phyloP scores from a whole-genome alignment of 2,888 invertebrate species.

The Stenolophus ochropezus region DNA sequence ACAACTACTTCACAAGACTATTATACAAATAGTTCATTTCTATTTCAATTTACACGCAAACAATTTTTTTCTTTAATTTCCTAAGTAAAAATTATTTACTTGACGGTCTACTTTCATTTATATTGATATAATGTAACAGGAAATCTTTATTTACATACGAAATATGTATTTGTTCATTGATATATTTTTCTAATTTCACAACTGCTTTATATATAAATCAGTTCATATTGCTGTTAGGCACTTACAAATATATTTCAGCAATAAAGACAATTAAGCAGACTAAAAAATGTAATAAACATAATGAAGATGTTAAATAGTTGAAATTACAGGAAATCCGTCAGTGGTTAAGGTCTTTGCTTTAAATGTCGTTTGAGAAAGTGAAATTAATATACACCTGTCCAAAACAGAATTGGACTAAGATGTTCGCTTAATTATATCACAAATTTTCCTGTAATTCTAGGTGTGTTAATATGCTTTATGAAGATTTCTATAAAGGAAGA shows the following conservation, averaged over 20 bases:
- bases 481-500: too few relatives aligned
- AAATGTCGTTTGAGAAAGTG: constrained; percentile 37
- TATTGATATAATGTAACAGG: too few relatives aligned
- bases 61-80: neutral
- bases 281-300: constrained; percentile 21
- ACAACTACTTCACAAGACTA: neutral
- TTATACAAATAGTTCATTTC: neutral
- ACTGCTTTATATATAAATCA: neutral
- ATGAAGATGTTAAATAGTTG: constrained; percentile 25
- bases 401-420: neutral
- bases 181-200: neutral
- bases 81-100: neutral
- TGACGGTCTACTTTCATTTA: neutral
- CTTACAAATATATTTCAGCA: neutral
- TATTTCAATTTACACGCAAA: neutral
- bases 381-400: neutral
- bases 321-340: constrained; percentile 43
- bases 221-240: neutral
- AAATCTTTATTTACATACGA: neutral
- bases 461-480: too few relatives aligned
- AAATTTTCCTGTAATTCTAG: too few relatives aligned
- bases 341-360: constrained; percentile 23
- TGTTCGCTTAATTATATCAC: too few relatives aligned
- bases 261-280: neutral
- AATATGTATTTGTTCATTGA: too few relatives aligned